Base-by-base conservation (phyloP, 2,888 invertebrate genomes). In the Exocentrus adspersus region DNA sequence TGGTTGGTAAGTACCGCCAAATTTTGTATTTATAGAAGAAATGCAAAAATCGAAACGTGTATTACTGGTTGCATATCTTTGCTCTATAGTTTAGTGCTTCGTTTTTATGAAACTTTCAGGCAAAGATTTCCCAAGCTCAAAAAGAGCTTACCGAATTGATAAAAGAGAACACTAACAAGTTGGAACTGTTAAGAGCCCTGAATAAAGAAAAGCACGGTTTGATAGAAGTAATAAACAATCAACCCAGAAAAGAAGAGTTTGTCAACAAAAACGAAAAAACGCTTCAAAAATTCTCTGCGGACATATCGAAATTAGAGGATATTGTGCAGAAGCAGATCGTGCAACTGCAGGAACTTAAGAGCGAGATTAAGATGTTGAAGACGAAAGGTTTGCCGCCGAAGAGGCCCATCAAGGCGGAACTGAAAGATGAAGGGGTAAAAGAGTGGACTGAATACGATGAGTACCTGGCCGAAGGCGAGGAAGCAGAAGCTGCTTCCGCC, bases 131-230 rank as follows among this genome's bases (percentile, higher is more conserved):
- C 0, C 69, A 79, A 10, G 76, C 80, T 62, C 79, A 86, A 70
- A 75, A 79, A 16, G 79, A 82, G 50, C 72, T 87, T 28, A 80
- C 84, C 7, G 78, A 79, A 60, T 79, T 83, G 21, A 84, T 86
- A 2, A 83, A 84, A 65, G 82, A 84, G 28, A 87, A 88, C 67
- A 87, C 88, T 0, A 84, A 85, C 60, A 86, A 86, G 65, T 69
- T 86, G 28, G 87, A 87, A 72, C 79, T 88, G 12, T 66, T 87
- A 4, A 82, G 85, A 0, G 78, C 87, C n/a, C 78, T 89, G 21
- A 85, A 84, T 45, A 85, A 85, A 52, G 87, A 89, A 69, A 85
- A 85, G 68, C 79, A 82, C 2, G 82, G 85, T 56, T 73, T 88
- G n/a, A 74, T 77, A 1, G 82, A 82, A 45, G 61, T 85, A 3